Evolutionary conservation across 2,113 vertebrate genomes (phyloP).

Genomic region (Oreochromis niloticus): DNA sequence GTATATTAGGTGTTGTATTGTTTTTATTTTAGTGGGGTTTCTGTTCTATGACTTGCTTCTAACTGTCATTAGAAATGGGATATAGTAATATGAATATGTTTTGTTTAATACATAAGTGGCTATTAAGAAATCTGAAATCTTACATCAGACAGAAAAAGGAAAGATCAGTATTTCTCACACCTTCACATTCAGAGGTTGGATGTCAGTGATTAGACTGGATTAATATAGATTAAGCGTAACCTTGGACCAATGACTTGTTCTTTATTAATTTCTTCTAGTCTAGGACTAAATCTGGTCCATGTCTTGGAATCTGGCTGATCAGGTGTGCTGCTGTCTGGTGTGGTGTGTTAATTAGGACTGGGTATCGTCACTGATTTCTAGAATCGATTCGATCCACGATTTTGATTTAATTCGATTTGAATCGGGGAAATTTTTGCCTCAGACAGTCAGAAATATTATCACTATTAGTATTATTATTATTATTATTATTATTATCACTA

Average conservation of each 20-base stretch:
- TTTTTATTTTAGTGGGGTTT: background rate
- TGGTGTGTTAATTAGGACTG: background rate
- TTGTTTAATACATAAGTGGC: background rate
- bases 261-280: background rate
- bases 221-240: background rate
- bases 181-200: background rate
- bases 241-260: background rate
- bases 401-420: no score
- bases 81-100: background rate
- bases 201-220: background rate
- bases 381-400: no score
- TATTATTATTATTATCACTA: no score
- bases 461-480: no score
- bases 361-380: no score
- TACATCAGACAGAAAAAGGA: background rate
- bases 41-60: background rate
- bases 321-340: background rate
- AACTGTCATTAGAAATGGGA: background rate
- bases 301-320: background rate
- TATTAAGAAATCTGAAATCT: background rate
- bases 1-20: background rate
- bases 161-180: background rate
- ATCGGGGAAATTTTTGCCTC: no score
- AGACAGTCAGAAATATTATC: no score
- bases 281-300: background rate